These are phyloP conservation scores for Drosophila orosa DNA, from an alignment of 1,140 invertebrate species.

Conservation along the genomic window DNA sequence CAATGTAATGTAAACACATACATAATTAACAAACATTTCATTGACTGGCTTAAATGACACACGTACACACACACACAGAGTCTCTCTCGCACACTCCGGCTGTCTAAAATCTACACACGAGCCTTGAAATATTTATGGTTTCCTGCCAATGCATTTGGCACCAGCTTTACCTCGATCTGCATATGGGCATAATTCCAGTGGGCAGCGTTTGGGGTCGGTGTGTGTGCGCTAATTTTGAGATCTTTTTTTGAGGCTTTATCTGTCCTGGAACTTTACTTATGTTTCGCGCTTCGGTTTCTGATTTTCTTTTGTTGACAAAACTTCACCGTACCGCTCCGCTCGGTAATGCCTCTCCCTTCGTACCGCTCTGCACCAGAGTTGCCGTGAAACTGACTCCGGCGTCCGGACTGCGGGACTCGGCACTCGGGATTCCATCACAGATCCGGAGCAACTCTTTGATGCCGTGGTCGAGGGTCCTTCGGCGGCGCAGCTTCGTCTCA, in stretches of 20 bases:
- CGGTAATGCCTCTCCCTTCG: constrained; percentile 42
- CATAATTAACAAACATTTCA: constrained; percentile 82
- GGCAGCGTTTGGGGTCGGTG: neutral
- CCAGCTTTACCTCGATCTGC: constrained; percentile 43
- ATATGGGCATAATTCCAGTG: constrained; percentile 62
- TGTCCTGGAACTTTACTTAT: constrained; percentile 3
- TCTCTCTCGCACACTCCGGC: constrained; percentile 9
- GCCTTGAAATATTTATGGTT: constrained; percentile 65
- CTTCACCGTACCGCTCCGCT: constrained; percentile 33
- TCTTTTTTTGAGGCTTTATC: constrained; percentile 1
- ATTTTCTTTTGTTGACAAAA: constrained; percentile 23
- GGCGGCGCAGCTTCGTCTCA: constrained; percentile 37
- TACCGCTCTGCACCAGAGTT: constrained; percentile 62
- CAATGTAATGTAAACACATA: constrained; percentile 76
- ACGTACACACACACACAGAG: constrained; percentile 19
- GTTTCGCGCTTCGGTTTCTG: constrained; percentile 18
- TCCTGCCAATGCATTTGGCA: constrained; percentile 32
- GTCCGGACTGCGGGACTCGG: constrained; percentile 26
- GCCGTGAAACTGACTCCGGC: constrained; percentile 67
- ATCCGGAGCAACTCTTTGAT: constrained; percentile 64
- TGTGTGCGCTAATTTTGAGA: neutral
- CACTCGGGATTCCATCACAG: constrained; percentile 42
- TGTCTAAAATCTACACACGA: constrained; percentile 54
- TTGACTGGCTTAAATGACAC: constrained; percentile 72
- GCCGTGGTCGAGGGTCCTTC: constrained; percentile 21